A percentile compares a stretch with the other conserved stretches of the same genome.
Evolutionary conservation across 2,113 vertebrate species (phyloP).

Genomic region (Myotis yumanensis): DNA sequence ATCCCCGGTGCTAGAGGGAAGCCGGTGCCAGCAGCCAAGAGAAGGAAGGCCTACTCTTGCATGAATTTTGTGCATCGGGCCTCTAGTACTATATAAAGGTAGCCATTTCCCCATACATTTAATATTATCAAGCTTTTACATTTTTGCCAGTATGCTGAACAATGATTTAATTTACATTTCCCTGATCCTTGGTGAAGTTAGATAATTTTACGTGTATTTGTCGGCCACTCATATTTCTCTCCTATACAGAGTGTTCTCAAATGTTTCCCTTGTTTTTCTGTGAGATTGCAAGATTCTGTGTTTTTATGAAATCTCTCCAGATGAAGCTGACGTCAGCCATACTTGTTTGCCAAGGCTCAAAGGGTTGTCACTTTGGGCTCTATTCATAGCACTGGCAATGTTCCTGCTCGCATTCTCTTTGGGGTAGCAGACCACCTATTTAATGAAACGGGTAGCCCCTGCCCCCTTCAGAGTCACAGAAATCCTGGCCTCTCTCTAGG

Average conservation of each 20-base stretch:
- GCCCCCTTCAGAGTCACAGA: background rate
- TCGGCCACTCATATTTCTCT: background rate
- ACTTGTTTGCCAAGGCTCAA: background rate
- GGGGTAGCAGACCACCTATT: background rate
- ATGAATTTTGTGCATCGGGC: no score
- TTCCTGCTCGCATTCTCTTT: background rate
- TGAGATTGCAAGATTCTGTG: background rate
- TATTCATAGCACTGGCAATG: background rate
- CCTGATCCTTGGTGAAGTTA: background rate
- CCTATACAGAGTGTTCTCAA: background rate
- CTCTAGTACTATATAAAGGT: background rate
- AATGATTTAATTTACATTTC: conserved; percentile 5
- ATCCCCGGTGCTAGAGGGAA: no score
- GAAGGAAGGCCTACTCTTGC: no score
- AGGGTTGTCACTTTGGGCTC: background rate
- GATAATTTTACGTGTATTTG: conserved; percentile 1
- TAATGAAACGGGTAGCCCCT: background rate
- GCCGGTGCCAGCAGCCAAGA: no score
- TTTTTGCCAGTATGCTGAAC: background rate
- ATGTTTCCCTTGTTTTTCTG: conserved; percentile 13
- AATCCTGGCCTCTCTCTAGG: background rate
- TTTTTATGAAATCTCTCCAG: conserved; percentile 11
- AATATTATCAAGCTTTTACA: background rate
- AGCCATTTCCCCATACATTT: background rate
- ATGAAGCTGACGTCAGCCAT: background rate